A percentile compares a stretch with the other conserved stretches of the same genome.
These are phyloP conservation scores for Podarcis lilfordi DNA, from an alignment of 2,797 vertebrate genomes.

Conservation along the genomic window DNA sequence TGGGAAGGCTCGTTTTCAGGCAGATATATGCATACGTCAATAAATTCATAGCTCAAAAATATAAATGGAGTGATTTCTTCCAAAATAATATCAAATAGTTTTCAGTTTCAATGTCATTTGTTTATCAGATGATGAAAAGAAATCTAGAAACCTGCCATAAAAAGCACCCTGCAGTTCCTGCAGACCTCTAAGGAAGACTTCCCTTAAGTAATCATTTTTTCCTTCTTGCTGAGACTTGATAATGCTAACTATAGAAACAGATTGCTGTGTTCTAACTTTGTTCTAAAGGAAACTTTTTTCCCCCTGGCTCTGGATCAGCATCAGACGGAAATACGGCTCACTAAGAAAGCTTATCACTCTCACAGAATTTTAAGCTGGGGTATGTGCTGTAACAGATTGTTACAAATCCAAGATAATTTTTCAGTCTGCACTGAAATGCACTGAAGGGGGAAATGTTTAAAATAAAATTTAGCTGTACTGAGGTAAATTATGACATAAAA, in stretches of 20 bases:
- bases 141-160: slow-evolving; percentile 21
- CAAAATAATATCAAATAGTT: neutral
- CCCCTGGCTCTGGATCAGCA: slow-evolving; percentile 1
- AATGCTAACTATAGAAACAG: slow-evolving; percentile 3
- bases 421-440: neutral
- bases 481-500: neutral
- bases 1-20: neutral
- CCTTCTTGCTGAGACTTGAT: neutral
- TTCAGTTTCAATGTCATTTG: neutral
- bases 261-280: neutral
- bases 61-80: neutral
- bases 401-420: neutral
- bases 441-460: neutral
- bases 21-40: neutral
- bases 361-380: slow-evolving; percentile 14
- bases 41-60: neutral
- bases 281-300: neutral
- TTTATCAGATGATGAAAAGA: neutral
- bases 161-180: neutral
- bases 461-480: slow-evolving; percentile 26
- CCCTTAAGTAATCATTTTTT: slow-evolving; percentile 4
- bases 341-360: neutral
- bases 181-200: neutral
- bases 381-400: neutral
- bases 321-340: neutral